These are phyloP conservation scores for Platyscapa corneri DNA, from an alignment of 1,140 invertebrate genomes.

Conservation along the genomic window DNA sequence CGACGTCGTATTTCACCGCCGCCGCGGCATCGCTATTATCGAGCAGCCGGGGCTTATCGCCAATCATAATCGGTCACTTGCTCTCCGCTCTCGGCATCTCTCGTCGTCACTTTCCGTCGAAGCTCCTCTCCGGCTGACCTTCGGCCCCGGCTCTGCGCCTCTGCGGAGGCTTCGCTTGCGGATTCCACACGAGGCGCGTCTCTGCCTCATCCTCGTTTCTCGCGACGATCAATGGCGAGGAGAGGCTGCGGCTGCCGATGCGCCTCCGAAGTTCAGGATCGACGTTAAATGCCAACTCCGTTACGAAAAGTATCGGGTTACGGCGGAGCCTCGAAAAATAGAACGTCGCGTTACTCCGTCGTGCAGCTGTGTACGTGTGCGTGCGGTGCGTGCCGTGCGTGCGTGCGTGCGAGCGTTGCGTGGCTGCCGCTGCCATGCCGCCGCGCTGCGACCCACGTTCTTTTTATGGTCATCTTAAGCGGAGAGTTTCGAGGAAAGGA, in stretches of 20 bases:
- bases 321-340: slow-evolving; percentile 14
- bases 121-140: too few relatives aligned
- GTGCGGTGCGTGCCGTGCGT: too few relatives aligned
- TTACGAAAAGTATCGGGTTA: slow-evolving; percentile 50
- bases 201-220: too few relatives aligned
- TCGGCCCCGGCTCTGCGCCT: too few relatives aligned
- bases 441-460: background rate
- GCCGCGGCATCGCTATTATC: background rate
- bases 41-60: background rate
- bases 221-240: too few relatives aligned
- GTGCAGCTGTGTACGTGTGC: too few relatives aligned
- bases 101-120: too few relatives aligned
- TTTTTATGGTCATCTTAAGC: slow-evolving; percentile 24
- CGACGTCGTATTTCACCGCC: background rate
- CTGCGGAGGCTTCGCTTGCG: background rate
- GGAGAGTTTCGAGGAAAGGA: slow-evolving; percentile 27
- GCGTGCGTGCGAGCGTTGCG: too few relatives aligned
- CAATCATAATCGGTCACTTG: slow-evolving; percentile 1
- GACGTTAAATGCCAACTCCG: slow-evolving; percentile 44
- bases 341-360: slow-evolving; percentile 17
- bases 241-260: background rate
- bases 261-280: background rate
- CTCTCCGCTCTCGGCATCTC: background rate
- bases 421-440: background rate
- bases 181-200: background rate